Conservation (phyloP, 2,888 invertebrate species). For the Rhagium mordax region DNA sequence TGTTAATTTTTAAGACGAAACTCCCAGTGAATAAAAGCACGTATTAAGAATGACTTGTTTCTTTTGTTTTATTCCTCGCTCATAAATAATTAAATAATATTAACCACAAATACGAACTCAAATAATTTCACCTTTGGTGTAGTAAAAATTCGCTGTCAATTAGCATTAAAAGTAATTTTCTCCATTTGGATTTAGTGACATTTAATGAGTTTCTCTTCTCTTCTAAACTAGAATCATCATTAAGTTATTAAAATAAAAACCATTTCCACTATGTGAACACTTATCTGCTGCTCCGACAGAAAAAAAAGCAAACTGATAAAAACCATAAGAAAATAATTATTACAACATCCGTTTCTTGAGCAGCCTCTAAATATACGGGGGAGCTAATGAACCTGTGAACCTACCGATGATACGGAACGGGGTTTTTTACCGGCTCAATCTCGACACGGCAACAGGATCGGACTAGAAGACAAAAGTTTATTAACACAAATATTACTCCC, state of each 20-base stretch:
- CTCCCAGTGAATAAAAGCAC: no score
- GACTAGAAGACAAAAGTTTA: neutral
- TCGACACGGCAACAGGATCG: conserved; percentile 5
- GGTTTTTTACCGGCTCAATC: conserved; percentile 29
- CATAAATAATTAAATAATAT: neutral
- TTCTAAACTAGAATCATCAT: conserved; percentile 3
- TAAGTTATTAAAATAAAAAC: conserved; percentile 28
- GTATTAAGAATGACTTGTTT: neutral
- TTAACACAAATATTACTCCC: no score
- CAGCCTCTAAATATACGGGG: conserved; percentile 28
- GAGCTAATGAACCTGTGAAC: conserved; percentile 52
- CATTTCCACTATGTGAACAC: conserved; percentile 25
- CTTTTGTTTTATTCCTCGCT: neutral
- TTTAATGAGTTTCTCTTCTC: conserved; percentile 11
- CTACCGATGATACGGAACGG: conserved; percentile 56
- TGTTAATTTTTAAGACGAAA: no score
- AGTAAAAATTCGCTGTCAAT: no score
- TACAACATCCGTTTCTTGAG: conserved; percentile 21
- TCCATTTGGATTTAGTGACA: conserved; percentile 9
- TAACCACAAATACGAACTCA: no score
- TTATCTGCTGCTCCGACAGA: neutral
- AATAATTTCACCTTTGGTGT: no score
- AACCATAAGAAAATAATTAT: conserved; percentile 28
- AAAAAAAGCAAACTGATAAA: conserved; percentile 8
- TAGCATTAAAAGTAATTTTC: neutral